Evolutionary conservation across 2,888 invertebrate genomes (phyloP).

Genomic region (Troilus luridus): DNA sequence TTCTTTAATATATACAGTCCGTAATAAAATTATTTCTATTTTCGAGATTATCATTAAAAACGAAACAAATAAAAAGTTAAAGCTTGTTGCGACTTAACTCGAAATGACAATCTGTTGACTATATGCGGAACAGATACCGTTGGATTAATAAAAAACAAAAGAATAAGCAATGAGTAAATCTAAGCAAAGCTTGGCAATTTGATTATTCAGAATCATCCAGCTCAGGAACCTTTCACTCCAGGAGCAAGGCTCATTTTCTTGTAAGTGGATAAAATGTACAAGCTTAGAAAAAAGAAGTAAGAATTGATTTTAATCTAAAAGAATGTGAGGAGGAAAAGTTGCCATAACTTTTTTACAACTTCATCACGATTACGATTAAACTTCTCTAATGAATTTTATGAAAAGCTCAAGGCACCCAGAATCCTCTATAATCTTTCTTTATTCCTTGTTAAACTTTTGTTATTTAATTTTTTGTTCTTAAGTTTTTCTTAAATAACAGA

Average conservation of each 20-base stretch:
- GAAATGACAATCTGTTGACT: too few relatives aligned
- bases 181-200: background rate
- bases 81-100: too few relatives aligned
- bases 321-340: background rate
- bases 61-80: too few relatives aligned
- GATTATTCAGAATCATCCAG: background rate
- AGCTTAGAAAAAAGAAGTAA: background rate
- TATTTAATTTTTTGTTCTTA: conserved; percentile 11
- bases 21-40: too few relatives aligned
- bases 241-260: background rate
- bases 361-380: conserved; percentile 34
- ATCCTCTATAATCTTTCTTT: conserved; percentile 18
- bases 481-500: conserved; percentile 11
- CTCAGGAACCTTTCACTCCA: background rate
- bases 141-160: background rate
- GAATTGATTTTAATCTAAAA: conserved; percentile 28
- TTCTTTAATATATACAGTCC: too few relatives aligned
- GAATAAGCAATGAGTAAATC: background rate
- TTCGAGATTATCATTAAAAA: too few relatives aligned
- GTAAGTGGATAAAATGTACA: conserved; percentile 5
- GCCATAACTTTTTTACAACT: conserved; percentile 39
- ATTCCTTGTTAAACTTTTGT: conserved; percentile 34
- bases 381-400: conserved; percentile 37
- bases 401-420: conserved; percentile 25
- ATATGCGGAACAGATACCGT: too few relatives aligned